phyloP scores from a whole-genome alignment of 2,797 vertebrate genomes.

The Halcyon chelicuti region DNA sequence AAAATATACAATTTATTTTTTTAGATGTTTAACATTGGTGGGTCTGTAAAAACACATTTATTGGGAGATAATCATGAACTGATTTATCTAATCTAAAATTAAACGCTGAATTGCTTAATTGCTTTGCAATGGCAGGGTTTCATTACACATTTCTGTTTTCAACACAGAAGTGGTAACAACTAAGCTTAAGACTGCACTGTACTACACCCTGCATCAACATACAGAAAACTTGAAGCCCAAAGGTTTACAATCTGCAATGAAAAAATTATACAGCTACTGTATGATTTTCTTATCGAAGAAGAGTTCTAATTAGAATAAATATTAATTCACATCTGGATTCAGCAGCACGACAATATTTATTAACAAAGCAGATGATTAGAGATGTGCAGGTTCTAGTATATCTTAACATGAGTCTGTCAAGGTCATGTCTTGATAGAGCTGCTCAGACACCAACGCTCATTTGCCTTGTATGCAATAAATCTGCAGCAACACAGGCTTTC shows the following conservation, averaged over 20 bases:
- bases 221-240: background rate
- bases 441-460: background rate
- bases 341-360: background rate
- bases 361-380: background rate
- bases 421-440: background rate
- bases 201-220: background rate
- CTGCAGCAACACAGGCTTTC: background rate
- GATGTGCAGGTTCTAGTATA: background rate
- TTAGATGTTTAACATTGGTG: background rate
- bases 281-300: background rate
- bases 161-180: background rate
- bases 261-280: background rate
- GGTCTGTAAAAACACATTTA: background rate
- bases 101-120: background rate
- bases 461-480: background rate
- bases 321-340: background rate
- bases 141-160: background rate
- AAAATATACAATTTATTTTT: background rate
- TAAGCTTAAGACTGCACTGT: background rate
- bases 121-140: background rate
- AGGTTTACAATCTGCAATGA: background rate
- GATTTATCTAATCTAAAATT: background rate
- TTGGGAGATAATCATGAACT: background rate
- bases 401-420: background rate
- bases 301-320: background rate